Evolutionary conservation across 1,140 invertebrate species (phyloP).

Genomic region (Oryzaephilus surinamensis): DNA sequence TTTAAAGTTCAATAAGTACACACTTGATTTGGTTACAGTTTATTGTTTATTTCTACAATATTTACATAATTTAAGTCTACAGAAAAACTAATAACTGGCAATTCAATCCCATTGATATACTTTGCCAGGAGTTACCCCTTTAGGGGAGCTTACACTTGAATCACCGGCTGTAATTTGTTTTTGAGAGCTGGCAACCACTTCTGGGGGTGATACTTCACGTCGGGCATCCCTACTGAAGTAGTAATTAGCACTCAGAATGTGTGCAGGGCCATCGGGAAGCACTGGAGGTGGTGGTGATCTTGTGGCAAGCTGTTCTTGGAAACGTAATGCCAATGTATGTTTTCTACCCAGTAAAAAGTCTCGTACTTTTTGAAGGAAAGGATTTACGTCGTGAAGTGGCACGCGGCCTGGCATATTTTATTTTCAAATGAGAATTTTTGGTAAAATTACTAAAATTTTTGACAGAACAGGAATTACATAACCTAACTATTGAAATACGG

Average conservation of each 20-base stretch:
- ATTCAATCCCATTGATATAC: constrained; percentile 43
- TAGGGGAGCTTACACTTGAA: constrained; percentile 24
- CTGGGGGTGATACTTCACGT: constrained; percentile 57
- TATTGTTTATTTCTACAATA: no score
- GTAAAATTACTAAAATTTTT: no score
- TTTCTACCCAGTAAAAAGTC: constrained; percentile 51
- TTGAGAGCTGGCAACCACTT: constrained; percentile 39
- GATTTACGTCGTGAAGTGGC: constrained; percentile 45
- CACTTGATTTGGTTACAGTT: no score
- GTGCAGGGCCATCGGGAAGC: constrained; percentile 62
- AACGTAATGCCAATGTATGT: constrained; percentile 52
- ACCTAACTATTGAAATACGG: no score
- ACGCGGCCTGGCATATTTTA: constrained; percentile 18
- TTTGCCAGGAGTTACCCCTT: constrained; percentile 40
- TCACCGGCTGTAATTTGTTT: constrained; percentile 18
- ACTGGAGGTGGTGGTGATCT: constrained; percentile 65
- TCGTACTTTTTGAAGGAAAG: constrained; percentile 44
- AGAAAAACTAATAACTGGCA: neutral
- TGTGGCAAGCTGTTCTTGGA: constrained; percentile 46
- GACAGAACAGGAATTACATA: no score
- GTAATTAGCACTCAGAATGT: constrained; percentile 61
- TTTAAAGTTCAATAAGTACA: no score
- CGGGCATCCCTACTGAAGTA: constrained; percentile 69
- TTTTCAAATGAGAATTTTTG: constrained; percentile 12
- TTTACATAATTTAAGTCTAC: no score